Evolutionary conservation across 2,113 vertebrate species (phyloP), one percentile per base, ranked within the genome.

Genomic region (Leptodactylus fuscus): DNA sequence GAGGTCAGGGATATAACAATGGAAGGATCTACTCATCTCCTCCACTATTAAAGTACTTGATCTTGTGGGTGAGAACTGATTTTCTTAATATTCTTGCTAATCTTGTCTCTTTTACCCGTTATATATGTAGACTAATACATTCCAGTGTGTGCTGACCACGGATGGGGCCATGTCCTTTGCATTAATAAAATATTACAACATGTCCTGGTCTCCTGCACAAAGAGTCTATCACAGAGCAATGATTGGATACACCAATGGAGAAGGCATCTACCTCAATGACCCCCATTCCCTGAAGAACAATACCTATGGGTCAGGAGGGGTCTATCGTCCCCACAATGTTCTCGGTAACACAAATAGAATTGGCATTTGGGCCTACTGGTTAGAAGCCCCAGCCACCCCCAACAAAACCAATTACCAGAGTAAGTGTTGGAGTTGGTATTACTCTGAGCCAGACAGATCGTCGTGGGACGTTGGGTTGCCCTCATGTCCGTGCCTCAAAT

Each of bases 71-170:
- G n/a, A n/a, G n/a, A n/a, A n/a, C n/a, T n/a, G n/a, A n/a, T 58
- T 24, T 58, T 24, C 10, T 5, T 34, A 29, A 7, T 34, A 34
- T 34, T 67, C 6, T 75, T 75, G 22, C 11, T 49, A 15, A 74
- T n/a, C 6, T 46, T 46, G n/a, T 6, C 38, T 41, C 12, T 36
- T 20, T 71, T 9, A n/a, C 48, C 12, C 71, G 70, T 24, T 53
- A n/a, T 41, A 12, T 18, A 24, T 87, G 34, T 86, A 96, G 95
- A 95, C 90, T 0, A 96, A 95, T 90, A 95, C 95, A 1, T 96
- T 94, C 90, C 95, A 96, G 90, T 92, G 93, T 73, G 89, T 95
- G 87, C 89, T 96, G 84, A 92, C 95, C 24, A 95, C 93, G 0
- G 94, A 96, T n/a, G 94, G 94, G 1, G 81, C 7, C 0, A 92